A percentile compares a stretch with the other conserved stretches of the same genome.
Conservation (phyloP, 2,888 invertebrate genomes). For the Anodontia alba region DNA sequence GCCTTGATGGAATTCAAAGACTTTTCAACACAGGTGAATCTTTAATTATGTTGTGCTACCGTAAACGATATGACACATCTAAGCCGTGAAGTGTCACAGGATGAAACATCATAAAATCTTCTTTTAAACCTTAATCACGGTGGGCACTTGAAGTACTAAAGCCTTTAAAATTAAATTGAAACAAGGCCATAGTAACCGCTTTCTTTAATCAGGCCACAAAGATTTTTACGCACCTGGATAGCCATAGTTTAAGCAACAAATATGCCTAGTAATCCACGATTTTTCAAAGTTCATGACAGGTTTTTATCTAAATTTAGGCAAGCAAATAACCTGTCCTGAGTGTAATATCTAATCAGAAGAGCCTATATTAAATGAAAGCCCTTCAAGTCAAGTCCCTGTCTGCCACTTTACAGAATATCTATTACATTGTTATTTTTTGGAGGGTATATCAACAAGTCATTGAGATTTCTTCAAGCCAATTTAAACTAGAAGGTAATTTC, state of each 20-base stretch:
- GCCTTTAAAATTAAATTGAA: slow-evolving; percentile 15
- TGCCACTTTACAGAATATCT: slow-evolving; percentile 41
- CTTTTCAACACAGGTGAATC: not conserved
- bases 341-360: slow-evolving; percentile 8
- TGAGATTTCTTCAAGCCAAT: slow-evolving; percentile 10
- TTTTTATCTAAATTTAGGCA: slow-evolving; percentile 8
- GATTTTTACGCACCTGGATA: not conserved
- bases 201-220: not conserved
- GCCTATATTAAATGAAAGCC: not conserved
- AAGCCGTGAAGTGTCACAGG: not conserved
- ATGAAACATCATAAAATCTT: slow-evolving; percentile 15
- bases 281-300: slow-evolving; percentile 1
- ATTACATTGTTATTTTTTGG: slow-evolving; percentile 33
- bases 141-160: not conserved
- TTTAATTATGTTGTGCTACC: not conserved
- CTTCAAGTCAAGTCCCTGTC: not conserved
- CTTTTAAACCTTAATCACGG: not conserved
- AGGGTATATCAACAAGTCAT: slow-evolving; percentile 9
- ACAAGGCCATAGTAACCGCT: not conserved
- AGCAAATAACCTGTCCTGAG: not conserved
- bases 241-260: not conserved
- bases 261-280: not conserved
- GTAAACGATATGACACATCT: slow-evolving; percentile 6
- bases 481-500: not conserved
- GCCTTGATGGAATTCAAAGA: slow-evolving; percentile 1